Evolutionary conservation across 2,113 vertebrate genomes (phyloP).

Genomic region (Mustelus asterias): DNA sequence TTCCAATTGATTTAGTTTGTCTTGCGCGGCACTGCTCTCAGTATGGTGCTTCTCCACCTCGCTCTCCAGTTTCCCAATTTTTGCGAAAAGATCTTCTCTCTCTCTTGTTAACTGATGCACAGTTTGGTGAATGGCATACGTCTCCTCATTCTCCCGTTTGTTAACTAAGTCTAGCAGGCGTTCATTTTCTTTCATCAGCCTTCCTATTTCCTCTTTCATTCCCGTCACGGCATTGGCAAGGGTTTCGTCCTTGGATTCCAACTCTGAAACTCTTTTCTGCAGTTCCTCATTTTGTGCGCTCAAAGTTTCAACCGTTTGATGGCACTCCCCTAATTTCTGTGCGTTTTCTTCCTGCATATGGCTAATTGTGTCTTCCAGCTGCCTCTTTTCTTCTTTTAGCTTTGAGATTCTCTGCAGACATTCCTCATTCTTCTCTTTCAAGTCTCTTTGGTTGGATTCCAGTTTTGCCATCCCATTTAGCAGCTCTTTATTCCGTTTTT

Average conservation of each 20-base stretch:
- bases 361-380: slow-evolving; percentile 42
- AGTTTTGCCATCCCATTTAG: slow-evolving; percentile 46
- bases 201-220: slow-evolving; percentile 26
- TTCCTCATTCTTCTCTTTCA: slow-evolving; percentile 48
- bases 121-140: not conserved
- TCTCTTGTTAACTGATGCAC: slow-evolving; percentile 5
- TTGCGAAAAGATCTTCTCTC: slow-evolving; percentile 4
- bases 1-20: not conserved
- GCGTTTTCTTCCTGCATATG: slow-evolving; percentile 45
- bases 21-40: not conserved
- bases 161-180: not conserved
- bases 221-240: slow-evolving; percentile 28
- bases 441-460: slow-evolving; percentile 42
- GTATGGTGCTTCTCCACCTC: not conserved
- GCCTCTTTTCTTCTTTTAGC: slow-evolving; percentile 48
- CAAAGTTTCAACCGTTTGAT: not conserved
- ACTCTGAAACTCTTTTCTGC: slow-evolving; percentile 40
- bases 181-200: slow-evolving; percentile 40
- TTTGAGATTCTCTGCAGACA: slow-evolving; percentile 45
- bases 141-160: slow-evolving; percentile 38
- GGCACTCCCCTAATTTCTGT: not conserved
- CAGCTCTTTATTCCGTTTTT: slow-evolving; percentile 46
- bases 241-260: slow-evolving; percentile 42
- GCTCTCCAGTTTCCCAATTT: not conserved
- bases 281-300: slow-evolving; percentile 46